Base-by-base conservation (phyloP, 2,888 invertebrate species). In the Smittia sp. region DNA sequence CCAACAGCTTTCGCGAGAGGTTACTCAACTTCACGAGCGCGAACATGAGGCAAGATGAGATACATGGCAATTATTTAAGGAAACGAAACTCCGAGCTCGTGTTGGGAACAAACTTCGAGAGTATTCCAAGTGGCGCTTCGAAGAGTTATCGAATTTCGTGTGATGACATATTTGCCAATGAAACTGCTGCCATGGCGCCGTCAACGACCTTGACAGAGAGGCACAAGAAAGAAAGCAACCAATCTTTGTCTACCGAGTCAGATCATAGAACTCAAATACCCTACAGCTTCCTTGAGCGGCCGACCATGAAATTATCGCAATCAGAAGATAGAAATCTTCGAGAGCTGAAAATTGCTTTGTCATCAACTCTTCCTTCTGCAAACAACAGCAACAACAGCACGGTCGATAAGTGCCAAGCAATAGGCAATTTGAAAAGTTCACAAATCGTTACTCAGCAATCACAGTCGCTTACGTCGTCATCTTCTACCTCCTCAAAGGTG, bases 11-110 rank as follows among this genome's bases (percentile, higher is more conserved):
- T 62, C 72, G 72, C 0, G 72, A 72, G 22, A 32, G 62, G 20
- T 39, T 72, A 2, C 22, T 72, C 4, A 58, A 72, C 32, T 62
- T 72, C 18, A 62, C 38, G 3, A 65, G 15, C 65, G n/a, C 4
- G 2, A 27, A 25, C 13, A 24, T 2, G 1, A 25, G 32, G 2
- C 9, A 27, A 3, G 27, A 25, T 2, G 27, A 22, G 15, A 13
- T 4, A 9, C 22, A 7, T 3, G 32, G 70, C 22, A 41, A 41
- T 27, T 39, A 39, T 32, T 18, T 72, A 1, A 7, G 38, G 1
- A 72, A 72, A n/a, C 58, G 72, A 20, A 72, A 58, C 18, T 72
- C 72, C 6, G 72, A 72, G 9, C 62, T 72, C 4, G 72, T 72
- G 1, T 15, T 72, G 9, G 72, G 72, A 1, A 62, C 72, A 58